These are phyloP conservation scores for Blera fallax DNA, from an alignment of 2,888 invertebrate genomes.

Conservation along the genomic window DNA sequence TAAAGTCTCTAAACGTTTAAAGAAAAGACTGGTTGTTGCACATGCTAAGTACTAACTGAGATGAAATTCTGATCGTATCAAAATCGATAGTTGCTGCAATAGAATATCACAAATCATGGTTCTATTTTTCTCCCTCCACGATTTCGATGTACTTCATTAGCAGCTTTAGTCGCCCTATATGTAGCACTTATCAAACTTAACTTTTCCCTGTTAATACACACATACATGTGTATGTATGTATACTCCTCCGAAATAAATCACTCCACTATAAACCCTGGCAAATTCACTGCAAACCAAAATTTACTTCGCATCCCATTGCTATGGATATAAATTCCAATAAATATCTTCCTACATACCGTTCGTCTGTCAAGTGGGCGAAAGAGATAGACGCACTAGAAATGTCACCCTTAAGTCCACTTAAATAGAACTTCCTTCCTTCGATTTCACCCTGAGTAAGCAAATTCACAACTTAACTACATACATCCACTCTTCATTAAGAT, in stretches of 20 bases:
- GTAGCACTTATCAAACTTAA: background rate
- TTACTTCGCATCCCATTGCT: background rate
- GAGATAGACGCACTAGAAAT: background rate
- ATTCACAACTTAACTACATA: background rate
- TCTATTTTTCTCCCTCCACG: background rate
- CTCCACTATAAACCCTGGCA: background rate
- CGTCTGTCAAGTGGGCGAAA: background rate
- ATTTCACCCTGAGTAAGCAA: background rate
- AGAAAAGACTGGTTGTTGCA: no score
- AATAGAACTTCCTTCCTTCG: background rate
- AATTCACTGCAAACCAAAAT: background rate
- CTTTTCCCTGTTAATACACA: background rate
- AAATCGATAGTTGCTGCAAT: background rate
- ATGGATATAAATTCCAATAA: conserved; percentile 7
- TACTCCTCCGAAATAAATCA: background rate
- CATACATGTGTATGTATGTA: no score
- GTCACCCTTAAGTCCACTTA: conserved; percentile 3
- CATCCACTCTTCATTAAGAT: background rate
- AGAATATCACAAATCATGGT: background rate
- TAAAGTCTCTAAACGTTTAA: no score
- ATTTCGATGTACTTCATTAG: background rate
- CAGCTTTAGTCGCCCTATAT: background rate
- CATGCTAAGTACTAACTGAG: no score
- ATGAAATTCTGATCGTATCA: no score
- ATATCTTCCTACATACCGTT: background rate